A percentile compares a stretch with the other conserved stretches of the same genome.
Evolutionary conservation across 2,113 vertebrate genomes (phyloP).

Genomic region (Machaerirhynchus nigripectus): DNA sequence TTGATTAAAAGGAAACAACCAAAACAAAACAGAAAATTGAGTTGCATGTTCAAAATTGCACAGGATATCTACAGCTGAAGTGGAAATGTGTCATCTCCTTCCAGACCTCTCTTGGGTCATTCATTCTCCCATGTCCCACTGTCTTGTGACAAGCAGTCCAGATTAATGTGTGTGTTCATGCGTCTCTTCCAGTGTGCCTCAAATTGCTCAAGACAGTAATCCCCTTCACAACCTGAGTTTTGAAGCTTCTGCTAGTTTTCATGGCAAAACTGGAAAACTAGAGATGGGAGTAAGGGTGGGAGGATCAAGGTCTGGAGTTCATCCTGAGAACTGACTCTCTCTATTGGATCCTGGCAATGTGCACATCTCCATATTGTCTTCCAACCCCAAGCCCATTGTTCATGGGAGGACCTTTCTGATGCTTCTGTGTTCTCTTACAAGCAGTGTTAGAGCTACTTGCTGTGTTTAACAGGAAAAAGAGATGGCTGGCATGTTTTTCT

Average conservation of each 20-base stretch:
- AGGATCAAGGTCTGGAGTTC: not conserved
- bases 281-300: not conserved
- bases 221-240: not conserved
- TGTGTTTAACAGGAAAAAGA: not conserved
- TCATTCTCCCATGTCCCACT: not conserved
- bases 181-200: not conserved
- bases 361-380: not conserved
- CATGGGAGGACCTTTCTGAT: not conserved
- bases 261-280: not conserved
- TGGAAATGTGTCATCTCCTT: conserved; percentile 8
- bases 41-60: not conserved
- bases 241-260: not conserved
- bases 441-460: not conserved
- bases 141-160: not conserved
- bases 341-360: not conserved
- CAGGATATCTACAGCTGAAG: not conserved
- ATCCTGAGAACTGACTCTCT: not conserved
- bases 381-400: not conserved
- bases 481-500: not conserved
- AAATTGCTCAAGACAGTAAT: not conserved
- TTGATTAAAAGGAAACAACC: not conserved
- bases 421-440: not conserved
- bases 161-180: not conserved
- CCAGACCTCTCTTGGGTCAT: not conserved
- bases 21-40: not conserved